These are phyloP conservation scores for Lepidurus packardi DNA, from an alignment of 1,140 invertebrate species.

Conservation along the genomic window DNA sequence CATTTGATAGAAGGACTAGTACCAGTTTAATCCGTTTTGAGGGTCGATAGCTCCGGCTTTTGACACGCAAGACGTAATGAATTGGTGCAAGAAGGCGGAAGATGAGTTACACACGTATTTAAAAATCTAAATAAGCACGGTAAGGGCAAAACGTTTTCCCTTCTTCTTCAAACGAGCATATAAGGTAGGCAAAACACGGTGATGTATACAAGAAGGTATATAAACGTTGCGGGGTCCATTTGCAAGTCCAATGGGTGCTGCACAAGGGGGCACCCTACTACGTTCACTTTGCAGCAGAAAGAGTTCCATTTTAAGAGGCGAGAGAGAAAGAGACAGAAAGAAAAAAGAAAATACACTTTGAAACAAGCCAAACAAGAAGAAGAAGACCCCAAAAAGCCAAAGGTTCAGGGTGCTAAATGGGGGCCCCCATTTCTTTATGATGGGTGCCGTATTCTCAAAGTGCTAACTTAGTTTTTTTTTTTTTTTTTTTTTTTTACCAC, in stretches of 20 bases:
- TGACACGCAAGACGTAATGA: background rate
- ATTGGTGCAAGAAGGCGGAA: background rate
- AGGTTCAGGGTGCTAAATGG: background rate
- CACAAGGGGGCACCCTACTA: background rate
- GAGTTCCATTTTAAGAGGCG: background rate
- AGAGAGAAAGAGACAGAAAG: background rate
- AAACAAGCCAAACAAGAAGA: background rate
- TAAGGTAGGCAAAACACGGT: slow-evolving; percentile 18
- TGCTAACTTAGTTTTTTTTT: background rate
- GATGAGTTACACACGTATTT: background rate
- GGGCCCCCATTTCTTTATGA: slow-evolving; percentile 7
- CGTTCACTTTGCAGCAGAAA: background rate
- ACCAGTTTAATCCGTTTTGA: background rate
- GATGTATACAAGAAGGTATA: slow-evolving; percentile 3
- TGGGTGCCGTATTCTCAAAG: slow-evolving; percentile 11
- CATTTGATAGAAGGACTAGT: background rate
- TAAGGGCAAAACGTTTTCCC: too few species aligned
- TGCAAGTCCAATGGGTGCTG: slow-evolving; percentile 13
- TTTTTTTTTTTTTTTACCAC: background rate
- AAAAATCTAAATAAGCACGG: background rate
- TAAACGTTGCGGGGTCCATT: slow-evolving; percentile 1
- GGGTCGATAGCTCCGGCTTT: background rate
- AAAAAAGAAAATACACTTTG: background rate
- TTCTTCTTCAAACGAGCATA: background rate
- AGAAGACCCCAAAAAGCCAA: too few species aligned